Base-by-base conservation (phyloP, 2,888 invertebrate species). In the Netelia virgata region DNA sequence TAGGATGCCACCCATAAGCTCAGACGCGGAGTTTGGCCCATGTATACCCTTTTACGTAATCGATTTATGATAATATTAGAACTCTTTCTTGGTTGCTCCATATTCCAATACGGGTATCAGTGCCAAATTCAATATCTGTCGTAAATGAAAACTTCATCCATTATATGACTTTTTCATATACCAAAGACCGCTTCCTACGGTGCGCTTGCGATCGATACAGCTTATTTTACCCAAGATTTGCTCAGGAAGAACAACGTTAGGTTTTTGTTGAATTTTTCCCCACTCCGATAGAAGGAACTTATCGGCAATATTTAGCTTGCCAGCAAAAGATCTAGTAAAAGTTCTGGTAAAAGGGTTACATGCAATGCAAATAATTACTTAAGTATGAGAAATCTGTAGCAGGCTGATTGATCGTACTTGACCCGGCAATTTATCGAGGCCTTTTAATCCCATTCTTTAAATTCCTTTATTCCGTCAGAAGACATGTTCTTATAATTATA, bases 51-150 rank as follows among this genome's bases (percentile, higher is more conserved):
- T 66, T 63, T 28, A 36, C 14, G 47, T 63, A 73, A 79, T 83
- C 74, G 78, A 79, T 78, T 83, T 74, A 78, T 70, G 69, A 74
- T 78, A 57, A 72, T 69, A 74, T 63, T 73, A 55, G 18, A 63
- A 69, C 8, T 20, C 20, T 36, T 69, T 53, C 23, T 55, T 23
- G n/a, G 23, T 73, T 9, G 63, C 28, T 70, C 41, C 59, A 63
- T 28, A 14, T 59, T 43, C 61, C 50, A 50, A 57, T 66, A 47
- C 36, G 14, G 36, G 23, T 6, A 70, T 59, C 47, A 11, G 55
- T 59, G 47, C 59, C 53, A 77, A 61, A 57, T 69, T 53, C 28
- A 59, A 70, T 69, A 69, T 53, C 55, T 36, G 36, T 53, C 69
- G n/a, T 68, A 50, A 68, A 68, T 23, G 50, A 68, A n/a, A 66